Conservation (phyloP, 1,140 invertebrate genomes). For the Choristoneura fumiferana region DNA sequence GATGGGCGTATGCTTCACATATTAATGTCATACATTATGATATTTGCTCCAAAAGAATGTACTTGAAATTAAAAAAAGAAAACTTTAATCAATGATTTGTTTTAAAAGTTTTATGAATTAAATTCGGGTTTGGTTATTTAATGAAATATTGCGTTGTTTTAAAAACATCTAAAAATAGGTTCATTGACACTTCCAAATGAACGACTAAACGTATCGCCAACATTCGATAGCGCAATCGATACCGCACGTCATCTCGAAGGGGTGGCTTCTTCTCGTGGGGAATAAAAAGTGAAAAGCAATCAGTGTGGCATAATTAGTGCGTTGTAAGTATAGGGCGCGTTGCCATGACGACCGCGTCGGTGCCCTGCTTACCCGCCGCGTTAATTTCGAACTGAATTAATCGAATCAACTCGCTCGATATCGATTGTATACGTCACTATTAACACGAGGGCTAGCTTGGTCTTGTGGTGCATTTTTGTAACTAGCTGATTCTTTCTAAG, state of each 20-base stretch:
- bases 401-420: constrained; percentile 65
- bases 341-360: constrained; percentile 66
- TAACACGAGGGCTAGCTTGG: neutral
- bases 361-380: constrained; percentile 67
- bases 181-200: neutral
- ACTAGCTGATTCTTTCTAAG: too few relatives aligned
- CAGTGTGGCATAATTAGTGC: constrained; percentile 77
- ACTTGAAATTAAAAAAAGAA: too few relatives aligned
- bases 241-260: constrained; percentile 34
- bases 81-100: too few relatives aligned
- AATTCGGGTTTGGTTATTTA: too few relatives aligned
- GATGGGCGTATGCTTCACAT: too few relatives aligned
- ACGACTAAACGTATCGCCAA: neutral
- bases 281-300: constrained; percentile 76
- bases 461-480: constrained; percentile 25
- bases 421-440: constrained; percentile 51
- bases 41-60: too few relatives aligned
- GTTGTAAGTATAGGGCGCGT: constrained; percentile 75
- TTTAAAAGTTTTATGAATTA: too few relatives aligned
- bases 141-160: too few relatives aligned
- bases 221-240: constrained; percentile 14
- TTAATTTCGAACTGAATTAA: constrained; percentile 75
- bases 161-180: neutral
- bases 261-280: constrained; percentile 72
- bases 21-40: too few relatives aligned